Conservation (phyloP, 2,113 vertebrate species). For the Pholis gunnellus region DNA sequence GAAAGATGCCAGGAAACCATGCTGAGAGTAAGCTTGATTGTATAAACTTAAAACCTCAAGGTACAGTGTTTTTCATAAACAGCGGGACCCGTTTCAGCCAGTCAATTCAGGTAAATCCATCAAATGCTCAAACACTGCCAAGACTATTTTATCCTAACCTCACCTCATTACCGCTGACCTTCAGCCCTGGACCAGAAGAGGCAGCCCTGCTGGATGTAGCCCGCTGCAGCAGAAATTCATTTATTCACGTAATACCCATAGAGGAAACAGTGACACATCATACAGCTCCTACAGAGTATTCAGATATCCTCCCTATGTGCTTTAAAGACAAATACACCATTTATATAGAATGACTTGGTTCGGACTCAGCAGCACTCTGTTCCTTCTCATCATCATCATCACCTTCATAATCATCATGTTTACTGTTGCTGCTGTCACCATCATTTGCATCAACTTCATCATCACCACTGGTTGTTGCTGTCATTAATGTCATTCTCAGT, state of each 20-base stretch:
- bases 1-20: constrained; percentile 46
- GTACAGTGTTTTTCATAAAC: constrained; percentile 40
- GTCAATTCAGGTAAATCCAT: constrained; percentile 55
- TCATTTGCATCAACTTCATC: not conserved
- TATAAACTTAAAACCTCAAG: constrained; percentile 39
- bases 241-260: constrained; percentile 16
- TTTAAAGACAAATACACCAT: not conserved
- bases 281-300: not conserved
- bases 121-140: constrained; percentile 36
- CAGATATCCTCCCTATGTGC: not conserved
- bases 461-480: not conserved
- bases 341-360: not conserved
- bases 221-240: not conserved
- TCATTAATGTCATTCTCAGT: not conserved
- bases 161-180: constrained; percentile 53
- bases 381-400: not conserved
- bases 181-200: constrained; percentile 32
- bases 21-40: constrained; percentile 29
- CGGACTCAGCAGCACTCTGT: not conserved
- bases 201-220: not conserved
- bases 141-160: constrained; percentile 41
- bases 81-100: constrained; percentile 18
- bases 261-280: not conserved
- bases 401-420: not conserved
- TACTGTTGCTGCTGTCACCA: not conserved